These are phyloP conservation scores for Drosophila cracens DNA, from an alignment of 2,888 invertebrate species.

Conservation along the genomic window DNA sequence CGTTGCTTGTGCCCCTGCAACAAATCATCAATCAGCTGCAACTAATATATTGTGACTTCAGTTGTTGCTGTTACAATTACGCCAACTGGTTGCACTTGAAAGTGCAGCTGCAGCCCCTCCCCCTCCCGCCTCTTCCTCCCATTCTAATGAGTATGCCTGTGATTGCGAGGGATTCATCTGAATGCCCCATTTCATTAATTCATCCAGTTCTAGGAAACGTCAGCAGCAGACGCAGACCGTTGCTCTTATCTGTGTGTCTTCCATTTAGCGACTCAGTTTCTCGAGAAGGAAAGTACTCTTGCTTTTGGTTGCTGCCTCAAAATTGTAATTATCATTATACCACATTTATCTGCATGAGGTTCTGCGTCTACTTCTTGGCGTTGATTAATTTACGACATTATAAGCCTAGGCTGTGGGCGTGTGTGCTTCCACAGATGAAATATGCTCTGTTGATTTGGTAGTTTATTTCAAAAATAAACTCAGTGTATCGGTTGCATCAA, in stretches of 20 bases:
- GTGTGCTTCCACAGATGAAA: conserved; percentile 6
- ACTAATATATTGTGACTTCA: conserved; percentile 60
- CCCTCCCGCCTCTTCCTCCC: background rate
- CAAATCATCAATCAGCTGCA: conserved; percentile 74
- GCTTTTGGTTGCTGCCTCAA: conserved; percentile 38
- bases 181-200: conserved; percentile 46
- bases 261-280: conserved; percentile 64
- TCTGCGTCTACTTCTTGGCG: conserved; percentile 20
- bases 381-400: conserved; percentile 63
- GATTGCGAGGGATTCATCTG: conserved; percentile 15
- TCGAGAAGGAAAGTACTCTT: conserved; percentile 50
- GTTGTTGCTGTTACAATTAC: conserved; percentile 42
- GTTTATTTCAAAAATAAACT: background rate
- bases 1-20: conserved; percentile 24
- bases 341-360: conserved; percentile 46
- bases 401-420: conserved; percentile 9
- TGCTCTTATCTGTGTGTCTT: conserved; percentile 62
- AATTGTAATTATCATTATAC: conserved; percentile 73
- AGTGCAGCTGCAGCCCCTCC: conserved; percentile 30
- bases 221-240: conserved; percentile 19
- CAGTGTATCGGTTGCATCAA: background rate
- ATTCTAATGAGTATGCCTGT: conserved; percentile 32
- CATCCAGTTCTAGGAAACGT: conserved; percentile 57
- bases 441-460: conserved; percentile 13
- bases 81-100: conserved; percentile 36